A percentile compares a stretch with the other conserved stretches of the same genome.
Conservation (phyloP, 2,888 invertebrate genomes). For the Myopa tessellatipennis region DNA sequence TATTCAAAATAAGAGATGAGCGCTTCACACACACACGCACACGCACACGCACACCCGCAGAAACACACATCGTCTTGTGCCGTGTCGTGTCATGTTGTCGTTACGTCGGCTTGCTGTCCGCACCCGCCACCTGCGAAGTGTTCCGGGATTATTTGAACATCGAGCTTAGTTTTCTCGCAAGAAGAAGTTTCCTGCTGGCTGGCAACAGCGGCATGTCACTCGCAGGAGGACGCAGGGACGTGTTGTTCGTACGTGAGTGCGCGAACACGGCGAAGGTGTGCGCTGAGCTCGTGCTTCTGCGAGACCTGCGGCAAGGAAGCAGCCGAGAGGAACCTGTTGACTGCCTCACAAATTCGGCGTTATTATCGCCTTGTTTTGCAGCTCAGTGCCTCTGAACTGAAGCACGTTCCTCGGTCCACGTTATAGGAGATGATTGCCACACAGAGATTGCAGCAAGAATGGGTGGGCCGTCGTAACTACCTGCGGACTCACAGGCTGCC, state of each 20-base stretch:
- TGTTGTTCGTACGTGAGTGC: conserved; percentile 23
- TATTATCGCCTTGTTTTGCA: not conserved
- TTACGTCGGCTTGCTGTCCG: not conserved
- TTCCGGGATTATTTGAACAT: not conserved
- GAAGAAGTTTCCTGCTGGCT: conserved; percentile 21
- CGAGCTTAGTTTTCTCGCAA: not conserved
- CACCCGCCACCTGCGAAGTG: not conserved
- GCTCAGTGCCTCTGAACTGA: no score
- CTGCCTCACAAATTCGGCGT: not conserved
- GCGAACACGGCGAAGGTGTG: not conserved
- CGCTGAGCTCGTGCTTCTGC: not conserved
- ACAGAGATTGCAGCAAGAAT: no score
- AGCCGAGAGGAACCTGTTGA: conserved; percentile 8
- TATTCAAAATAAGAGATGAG: not conserved
- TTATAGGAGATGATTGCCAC: no score
- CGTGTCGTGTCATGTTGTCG: not conserved
- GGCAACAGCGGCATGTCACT: conserved; percentile 33
- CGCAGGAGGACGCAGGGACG: not conserved
- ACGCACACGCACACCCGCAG: no score
- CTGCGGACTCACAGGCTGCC: no score
- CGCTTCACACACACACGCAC: not conserved
- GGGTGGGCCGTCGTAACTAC: no score
- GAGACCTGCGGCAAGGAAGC: not conserved
- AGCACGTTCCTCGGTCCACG: no score
- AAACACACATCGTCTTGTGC: not conserved